Conservation (phyloP, 2,113 vertebrate genomes). For the Neotragus pygmaeus region DNA sequence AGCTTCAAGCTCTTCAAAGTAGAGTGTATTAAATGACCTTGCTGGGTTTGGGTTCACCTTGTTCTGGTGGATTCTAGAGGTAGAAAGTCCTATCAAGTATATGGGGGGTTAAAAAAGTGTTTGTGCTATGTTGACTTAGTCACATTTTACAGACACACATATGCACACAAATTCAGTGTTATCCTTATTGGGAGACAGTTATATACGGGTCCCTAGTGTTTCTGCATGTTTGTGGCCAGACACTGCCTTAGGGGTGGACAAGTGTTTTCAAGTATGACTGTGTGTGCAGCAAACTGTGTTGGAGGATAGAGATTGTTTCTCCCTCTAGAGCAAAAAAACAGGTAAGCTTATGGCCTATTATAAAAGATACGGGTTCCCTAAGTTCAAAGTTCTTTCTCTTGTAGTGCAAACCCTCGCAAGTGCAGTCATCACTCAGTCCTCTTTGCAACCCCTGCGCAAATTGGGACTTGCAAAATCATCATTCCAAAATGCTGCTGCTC, state of each 20-base stretch:
- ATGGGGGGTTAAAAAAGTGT: background rate
- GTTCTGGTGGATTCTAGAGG: background rate
- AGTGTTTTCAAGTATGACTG: background rate
- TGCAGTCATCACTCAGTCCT: background rate
- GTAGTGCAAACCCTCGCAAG: fast-evolving
- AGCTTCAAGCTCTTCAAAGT: background rate
- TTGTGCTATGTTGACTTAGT: background rate
- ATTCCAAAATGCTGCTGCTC: background rate
- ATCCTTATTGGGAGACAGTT: background rate
- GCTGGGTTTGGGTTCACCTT: background rate
- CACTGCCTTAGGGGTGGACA: background rate
- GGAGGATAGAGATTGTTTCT: background rate
- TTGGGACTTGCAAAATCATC: background rate
- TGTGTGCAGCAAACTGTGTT: background rate
- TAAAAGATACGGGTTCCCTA: background rate
- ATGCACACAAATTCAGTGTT: background rate
- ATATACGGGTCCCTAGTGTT: background rate
- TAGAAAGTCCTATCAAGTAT: background rate
- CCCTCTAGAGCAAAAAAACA: background rate
- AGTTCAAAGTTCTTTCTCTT: background rate
- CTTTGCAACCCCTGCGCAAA: background rate
- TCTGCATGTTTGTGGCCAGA: background rate
- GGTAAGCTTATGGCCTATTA: background rate
- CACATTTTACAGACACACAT: background rate
- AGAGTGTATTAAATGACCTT: background rate